Evolutionary conservation across 2,888 invertebrate species (phyloP).

Genomic region (Cheiracanthium punctorium): DNA sequence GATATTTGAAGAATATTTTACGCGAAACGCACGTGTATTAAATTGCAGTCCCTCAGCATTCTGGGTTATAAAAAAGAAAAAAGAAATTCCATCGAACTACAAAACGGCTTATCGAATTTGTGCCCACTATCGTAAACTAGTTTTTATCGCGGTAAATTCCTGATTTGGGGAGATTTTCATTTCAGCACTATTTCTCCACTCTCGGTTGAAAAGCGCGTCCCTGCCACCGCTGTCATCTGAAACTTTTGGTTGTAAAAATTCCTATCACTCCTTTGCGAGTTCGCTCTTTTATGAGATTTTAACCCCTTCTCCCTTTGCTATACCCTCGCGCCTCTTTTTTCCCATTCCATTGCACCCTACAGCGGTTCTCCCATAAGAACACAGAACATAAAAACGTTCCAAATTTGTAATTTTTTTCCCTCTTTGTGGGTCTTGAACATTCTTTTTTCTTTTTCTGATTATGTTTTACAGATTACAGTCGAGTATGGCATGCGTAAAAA

Average conservation of each 20-base stretch:
- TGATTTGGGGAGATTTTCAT: slow-evolving; percentile 12
- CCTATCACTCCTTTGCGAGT: slow-evolving; percentile 17
- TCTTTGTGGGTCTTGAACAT: neutral
- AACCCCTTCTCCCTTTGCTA: slow-evolving; percentile 5
- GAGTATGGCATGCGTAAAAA: slow-evolving; percentile 53
- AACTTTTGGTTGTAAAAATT: slow-evolving; percentile 21
- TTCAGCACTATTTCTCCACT: neutral
- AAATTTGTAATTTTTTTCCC: slow-evolving; percentile 22
- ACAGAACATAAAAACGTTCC: slow-evolving; percentile 5
- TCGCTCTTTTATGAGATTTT: slow-evolving; percentile 16
- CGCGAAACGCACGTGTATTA: neutral
- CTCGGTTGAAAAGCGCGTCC: neutral
- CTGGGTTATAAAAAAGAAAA: too few relatives aligned
- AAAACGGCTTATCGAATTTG: slow-evolving; percentile 14
- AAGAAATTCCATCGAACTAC: neutral
- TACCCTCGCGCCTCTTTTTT: neutral
- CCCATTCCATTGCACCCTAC: slow-evolving; percentile 6
- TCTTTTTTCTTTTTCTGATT: slow-evolving; percentile 17
- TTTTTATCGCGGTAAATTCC: slow-evolving; percentile 17
- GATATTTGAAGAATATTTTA: neutral
- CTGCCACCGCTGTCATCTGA: neutral
- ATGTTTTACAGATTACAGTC: slow-evolving; percentile 33
- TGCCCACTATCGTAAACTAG: neutral
- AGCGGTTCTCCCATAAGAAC: slow-evolving; percentile 6
- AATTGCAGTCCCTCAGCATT: neutral